A percentile compares a stretch with the other conserved stretches of the same genome.
Conservation (phyloP, 2,888 invertebrate genomes). For the Fragum whitleyi region DNA sequence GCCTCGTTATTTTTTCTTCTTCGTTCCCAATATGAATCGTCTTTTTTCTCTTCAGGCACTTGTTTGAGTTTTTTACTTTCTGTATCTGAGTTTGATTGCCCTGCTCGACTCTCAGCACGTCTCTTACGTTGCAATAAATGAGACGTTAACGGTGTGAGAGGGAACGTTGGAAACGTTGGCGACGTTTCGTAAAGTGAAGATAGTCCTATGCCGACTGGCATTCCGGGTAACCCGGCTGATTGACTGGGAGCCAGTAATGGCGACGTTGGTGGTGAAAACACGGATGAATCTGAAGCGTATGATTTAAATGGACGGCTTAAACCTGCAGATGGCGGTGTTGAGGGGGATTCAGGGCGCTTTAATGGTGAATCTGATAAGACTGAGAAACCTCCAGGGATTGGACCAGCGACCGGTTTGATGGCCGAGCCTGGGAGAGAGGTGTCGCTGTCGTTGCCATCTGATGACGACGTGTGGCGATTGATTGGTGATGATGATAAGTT, state of each 20-base stretch:
- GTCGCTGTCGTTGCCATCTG: constrained; percentile 67
- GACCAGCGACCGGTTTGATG: constrained; percentile 57
- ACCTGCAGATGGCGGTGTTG: constrained; percentile 43
- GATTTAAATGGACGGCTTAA: constrained; percentile 75
- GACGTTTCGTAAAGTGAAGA: constrained; percentile 69
- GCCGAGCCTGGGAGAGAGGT: constrained; percentile 47
- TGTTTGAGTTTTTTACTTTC: constrained; percentile 69
- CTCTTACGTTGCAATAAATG: constrained; percentile 78
- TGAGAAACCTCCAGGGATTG: constrained; percentile 45
- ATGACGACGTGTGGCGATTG: constrained; percentile 34
- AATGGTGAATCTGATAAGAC: constrained; percentile 46
- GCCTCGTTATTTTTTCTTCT: constrained; percentile 81
- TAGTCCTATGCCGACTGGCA: constrained; percentile 62
- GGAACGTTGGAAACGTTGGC: constrained; percentile 70
- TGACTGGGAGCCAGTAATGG: constrained; percentile 63
- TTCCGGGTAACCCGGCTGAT: constrained; percentile 51
- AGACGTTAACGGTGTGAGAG: constrained; percentile 77
- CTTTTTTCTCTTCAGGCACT: constrained; percentile 78
- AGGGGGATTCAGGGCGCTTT: constrained; percentile 41
- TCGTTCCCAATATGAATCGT: constrained; percentile 79
- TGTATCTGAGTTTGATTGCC: constrained; percentile 38
- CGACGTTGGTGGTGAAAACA: constrained; percentile 62
- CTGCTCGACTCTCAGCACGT: constrained; percentile 72
- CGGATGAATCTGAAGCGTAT: constrained; percentile 72
- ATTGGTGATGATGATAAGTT: constrained; percentile 58